These are phyloP conservation scores for Muscicapa comitata DNA, from an alignment of 2,797 vertebrate species.

Conservation along the genomic window DNA sequence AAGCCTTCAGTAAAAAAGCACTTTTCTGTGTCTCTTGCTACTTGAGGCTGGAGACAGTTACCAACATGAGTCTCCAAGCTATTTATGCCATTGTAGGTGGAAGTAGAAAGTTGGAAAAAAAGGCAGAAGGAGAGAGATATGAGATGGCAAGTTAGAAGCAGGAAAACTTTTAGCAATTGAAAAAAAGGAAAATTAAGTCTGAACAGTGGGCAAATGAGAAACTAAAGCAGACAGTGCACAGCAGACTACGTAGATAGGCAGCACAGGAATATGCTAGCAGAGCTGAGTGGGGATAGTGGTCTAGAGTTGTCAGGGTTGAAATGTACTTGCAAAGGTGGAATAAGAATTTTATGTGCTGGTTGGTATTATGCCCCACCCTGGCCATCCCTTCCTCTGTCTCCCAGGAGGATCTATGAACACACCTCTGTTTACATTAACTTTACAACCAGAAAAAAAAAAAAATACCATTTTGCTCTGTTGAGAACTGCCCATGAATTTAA, in stretches of 20 bases:
- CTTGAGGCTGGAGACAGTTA: neutral
- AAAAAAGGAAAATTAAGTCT: neutral
- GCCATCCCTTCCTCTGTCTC: neutral
- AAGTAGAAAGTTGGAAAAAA: neutral
- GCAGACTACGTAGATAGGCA: neutral
- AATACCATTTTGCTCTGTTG: neutral
- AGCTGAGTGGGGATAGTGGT: neutral
- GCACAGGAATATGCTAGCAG: neutral
- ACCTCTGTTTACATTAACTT: neutral
- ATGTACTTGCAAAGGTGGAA: neutral
- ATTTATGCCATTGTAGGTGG: neutral
- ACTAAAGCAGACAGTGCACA: neutral
- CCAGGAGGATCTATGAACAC: neutral
- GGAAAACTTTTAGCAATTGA: neutral
- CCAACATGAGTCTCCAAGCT: accelerated
- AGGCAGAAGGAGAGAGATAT: neutral
- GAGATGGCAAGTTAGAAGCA: neutral
- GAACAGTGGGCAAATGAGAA: neutral
- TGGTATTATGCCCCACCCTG: neutral
- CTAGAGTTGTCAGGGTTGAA: neutral
- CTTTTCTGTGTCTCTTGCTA: neutral
- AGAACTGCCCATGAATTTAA: neutral
- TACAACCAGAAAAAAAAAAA: neutral
- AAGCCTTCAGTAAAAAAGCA: neutral
- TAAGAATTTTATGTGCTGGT: neutral